Base-by-base conservation (phyloP, 1,140 invertebrate genomes). In the Zaprionus capensis region DNA sequence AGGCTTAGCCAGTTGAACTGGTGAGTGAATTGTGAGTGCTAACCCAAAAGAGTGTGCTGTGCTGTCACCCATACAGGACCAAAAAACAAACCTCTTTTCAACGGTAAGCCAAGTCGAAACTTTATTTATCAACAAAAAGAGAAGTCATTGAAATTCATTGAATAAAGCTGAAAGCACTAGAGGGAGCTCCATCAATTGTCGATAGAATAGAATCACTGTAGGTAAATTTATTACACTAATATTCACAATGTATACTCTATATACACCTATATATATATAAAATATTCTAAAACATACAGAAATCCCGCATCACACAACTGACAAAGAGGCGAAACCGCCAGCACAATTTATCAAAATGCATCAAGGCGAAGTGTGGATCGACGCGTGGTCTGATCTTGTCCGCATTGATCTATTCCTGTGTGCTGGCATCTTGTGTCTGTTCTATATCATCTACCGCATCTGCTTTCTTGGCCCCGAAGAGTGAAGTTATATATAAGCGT, bases 251-350 rank as follows among this genome's bases (percentile, higher is more conserved):
- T 41, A 5, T 41, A 1, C 5, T 41, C 6, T 41, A 41, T 41
- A 5, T 4, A 15, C 14, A 7, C 38, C 15, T 41, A n/a, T 7
- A n/a, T 41, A n/a, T 6, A 41, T 41, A 41, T 11, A 0, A 7
- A 38, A 15, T 46, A 46, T 9, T 46, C 41, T 17, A 4, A n/a
- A 9, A 46, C 41, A 17, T 9, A n/a, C n/a, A 46, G 41, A 17
- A 46, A 17, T 17, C n/a, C 2, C 41, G 2, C 41, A 6, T 15
- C 38, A 41, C 2, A 6, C 2, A n/a, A 1, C 5, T n/a, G 15
- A 15, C 38, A 4, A 14, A 41, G 38, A 63, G 55, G 44, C 41
- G 58, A 36, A 11, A 53, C 7, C 28, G 31, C 63, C 70, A 63
- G 20, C 36, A 17, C 55, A 51, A 14, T 41, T n/a, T 1, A 59